These are phyloP conservation scores for Coranthus polyacanthus DNA, from an alignment of 2,797 vertebrate genomes.

Conservation along the genomic window DNA sequence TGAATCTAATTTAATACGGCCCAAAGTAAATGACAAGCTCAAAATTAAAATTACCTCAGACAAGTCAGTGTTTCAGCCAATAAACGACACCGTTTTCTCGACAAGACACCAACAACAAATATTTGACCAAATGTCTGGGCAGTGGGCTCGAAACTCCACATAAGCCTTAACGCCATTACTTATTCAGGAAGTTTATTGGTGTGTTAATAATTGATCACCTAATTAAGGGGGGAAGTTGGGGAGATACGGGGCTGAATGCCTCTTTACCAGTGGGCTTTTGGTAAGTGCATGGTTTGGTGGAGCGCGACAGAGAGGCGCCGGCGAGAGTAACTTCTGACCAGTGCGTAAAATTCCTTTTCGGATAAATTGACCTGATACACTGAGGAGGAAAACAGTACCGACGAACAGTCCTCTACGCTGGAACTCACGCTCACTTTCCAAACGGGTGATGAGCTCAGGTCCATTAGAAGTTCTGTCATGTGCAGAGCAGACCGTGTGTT, in stretches of 20 bases:
- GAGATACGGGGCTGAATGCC: slow-evolving; percentile 75
- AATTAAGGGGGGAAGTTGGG: slow-evolving; percentile 85
- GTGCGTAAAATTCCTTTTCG: slow-evolving; percentile 61
- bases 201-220: slow-evolving; percentile 89
- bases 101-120: slow-evolving; percentile 76
- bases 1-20: slow-evolving; percentile 39
- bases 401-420: neutral
- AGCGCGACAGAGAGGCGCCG: slow-evolving; percentile 80
- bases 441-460: too few relatives aligned
- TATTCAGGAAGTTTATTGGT: slow-evolving; percentile 87
- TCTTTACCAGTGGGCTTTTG: slow-evolving; percentile 85
- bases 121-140: slow-evolving; percentile 80
- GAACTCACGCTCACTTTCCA: neutral
- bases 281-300: slow-evolving; percentile 84
- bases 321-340: slow-evolving; percentile 71
- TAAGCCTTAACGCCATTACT: slow-evolving; percentile 81
- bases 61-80: slow-evolving; percentile 39
- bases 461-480: neutral
- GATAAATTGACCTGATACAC: slow-evolving; percentile 41
- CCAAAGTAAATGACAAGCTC: slow-evolving; percentile 51
- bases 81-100: slow-evolving; percentile 63
- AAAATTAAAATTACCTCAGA: slow-evolving; percentile 55
- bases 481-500: neutral
- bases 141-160: slow-evolving; percentile 72
- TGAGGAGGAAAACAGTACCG: slow-evolving; percentile 17